Conservation (phyloP, 2,888 invertebrate genomes). For the Nesidiocoris tenuis region DNA sequence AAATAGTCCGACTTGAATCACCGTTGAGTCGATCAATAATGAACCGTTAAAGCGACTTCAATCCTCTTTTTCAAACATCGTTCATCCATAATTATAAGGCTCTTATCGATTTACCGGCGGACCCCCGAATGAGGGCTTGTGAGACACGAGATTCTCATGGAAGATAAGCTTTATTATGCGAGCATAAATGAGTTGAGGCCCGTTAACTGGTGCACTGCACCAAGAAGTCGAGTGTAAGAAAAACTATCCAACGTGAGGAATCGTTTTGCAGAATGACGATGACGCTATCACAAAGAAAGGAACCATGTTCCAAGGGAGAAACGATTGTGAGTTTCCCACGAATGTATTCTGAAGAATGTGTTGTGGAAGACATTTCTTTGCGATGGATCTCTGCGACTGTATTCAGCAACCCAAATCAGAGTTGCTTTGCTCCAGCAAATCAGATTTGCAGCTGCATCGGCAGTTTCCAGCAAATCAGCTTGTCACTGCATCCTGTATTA, state of each 20-base stretch:
- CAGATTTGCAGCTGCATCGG: too few species aligned
- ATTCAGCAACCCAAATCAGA: too few species aligned
- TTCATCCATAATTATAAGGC: conserved; percentile 29
- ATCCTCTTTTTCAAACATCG: conserved; percentile 15
- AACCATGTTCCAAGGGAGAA: too few species aligned
- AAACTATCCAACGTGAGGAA: background rate
- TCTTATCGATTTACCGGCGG: conserved; percentile 26
- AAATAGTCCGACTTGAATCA: background rate
- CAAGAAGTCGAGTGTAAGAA: background rate
- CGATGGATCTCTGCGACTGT: too few species aligned
- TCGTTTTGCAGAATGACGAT: background rate
- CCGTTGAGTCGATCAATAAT: background rate
- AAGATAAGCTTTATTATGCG: conserved; percentile 26
- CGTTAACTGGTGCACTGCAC: conserved; percentile 22
- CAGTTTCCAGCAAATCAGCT: too few species aligned
- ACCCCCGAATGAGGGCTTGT: conserved; percentile 28
- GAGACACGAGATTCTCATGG: conserved; percentile 12
- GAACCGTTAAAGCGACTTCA: conserved; percentile 23
- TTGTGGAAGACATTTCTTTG: too few species aligned
- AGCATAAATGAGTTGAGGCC: conserved; percentile 22
- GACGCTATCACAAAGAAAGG: too few species aligned
- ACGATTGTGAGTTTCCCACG: too few species aligned
- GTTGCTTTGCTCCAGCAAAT: too few species aligned
- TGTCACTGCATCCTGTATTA: too few species aligned
- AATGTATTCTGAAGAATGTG: too few species aligned